phyloP scores from a whole-genome alignment of 2,797 vertebrate species.

The Tangara arthus region DNA sequence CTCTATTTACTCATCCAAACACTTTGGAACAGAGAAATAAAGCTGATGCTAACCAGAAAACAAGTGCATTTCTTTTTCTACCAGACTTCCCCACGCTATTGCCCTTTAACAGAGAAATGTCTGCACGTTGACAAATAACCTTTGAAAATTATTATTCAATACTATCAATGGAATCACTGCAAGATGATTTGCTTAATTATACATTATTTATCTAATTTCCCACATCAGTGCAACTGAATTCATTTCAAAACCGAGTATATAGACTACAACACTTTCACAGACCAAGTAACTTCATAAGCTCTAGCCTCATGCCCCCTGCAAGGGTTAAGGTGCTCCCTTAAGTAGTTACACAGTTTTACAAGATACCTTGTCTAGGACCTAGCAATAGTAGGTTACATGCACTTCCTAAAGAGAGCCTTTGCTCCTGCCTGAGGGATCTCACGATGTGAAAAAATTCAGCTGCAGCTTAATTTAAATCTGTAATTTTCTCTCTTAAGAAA shows the following conservation, averaged over 20 bases:
- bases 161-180: neutral
- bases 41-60: neutral
- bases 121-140: neutral
- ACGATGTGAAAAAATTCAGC: neutral
- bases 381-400: neutral
- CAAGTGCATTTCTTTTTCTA: neutral
- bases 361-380: neutral
- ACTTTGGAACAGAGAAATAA: neutral
- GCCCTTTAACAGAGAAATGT: neutral
- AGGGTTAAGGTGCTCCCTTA: neutral
- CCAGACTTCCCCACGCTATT: neutral
- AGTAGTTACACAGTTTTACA: neutral
- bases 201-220: neutral
- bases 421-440: neutral
- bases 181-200: constrained; percentile 17
- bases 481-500: neutral
- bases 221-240: neutral
- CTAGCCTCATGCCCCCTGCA: neutral
- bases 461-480: constrained; percentile 1
- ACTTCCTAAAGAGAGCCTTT: neutral
- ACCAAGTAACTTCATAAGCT: neutral
- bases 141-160: neutral
- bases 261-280: neutral
- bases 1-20: neutral
- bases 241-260: neutral